Evolutionary conservation across 2,797 vertebrate species (phyloP).

Genomic region (Bufotes viridis): DNA sequence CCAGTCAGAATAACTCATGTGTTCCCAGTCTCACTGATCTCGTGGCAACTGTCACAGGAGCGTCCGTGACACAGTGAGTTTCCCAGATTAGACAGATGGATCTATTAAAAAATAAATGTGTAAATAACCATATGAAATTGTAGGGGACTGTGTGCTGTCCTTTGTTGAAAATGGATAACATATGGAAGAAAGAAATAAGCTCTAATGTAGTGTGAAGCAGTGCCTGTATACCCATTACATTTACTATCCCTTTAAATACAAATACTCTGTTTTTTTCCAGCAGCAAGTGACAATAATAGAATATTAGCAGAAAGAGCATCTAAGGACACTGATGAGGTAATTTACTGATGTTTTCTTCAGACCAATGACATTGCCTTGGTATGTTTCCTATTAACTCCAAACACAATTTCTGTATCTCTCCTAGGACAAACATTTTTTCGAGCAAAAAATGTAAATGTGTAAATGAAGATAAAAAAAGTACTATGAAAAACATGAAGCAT

Average conservation of each 20-base stretch:
- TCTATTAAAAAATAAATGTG: too few species aligned
- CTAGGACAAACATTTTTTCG: neutral
- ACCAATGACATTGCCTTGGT: neutral
- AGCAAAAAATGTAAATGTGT: neutral
- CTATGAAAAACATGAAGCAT: neutral
- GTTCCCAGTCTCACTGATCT: too few species aligned
- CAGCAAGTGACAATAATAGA: neutral
- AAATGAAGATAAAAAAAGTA: neutral
- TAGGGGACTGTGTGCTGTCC: too few species aligned
- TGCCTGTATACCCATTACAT: neutral
- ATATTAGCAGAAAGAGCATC: neutral
- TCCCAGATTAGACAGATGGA: too few species aligned
- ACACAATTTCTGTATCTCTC: neutral
- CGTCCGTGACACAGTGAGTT: too few species aligned
- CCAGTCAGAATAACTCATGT: too few species aligned
- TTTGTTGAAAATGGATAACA: too few species aligned
- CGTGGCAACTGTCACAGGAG: too few species aligned
- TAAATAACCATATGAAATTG: too few species aligned
- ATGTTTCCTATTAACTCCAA: constrained; percentile 13
- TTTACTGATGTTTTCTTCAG: neutral
- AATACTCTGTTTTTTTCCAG: neutral
- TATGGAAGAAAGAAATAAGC: too few species aligned
- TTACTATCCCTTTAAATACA: neutral
- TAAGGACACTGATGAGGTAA: constrained; percentile 14
- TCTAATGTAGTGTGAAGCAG: too few species aligned